phyloP scores from a whole-genome alignment of 2,113 vertebrate species.

The Puma concolor region DNA sequence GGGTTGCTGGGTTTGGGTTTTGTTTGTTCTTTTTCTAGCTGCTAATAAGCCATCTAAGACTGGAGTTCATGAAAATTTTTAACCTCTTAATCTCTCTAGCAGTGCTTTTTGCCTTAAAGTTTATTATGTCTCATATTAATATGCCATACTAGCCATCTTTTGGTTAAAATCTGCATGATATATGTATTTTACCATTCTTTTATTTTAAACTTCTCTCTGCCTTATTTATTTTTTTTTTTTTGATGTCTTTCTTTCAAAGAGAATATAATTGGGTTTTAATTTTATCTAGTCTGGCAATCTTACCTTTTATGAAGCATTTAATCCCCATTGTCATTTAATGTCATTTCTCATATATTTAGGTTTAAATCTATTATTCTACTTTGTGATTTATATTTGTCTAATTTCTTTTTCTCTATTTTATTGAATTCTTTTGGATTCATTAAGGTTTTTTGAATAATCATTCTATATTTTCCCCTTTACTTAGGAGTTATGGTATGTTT shows the following conservation, averaged over 20 bases:
- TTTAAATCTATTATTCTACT: neutral
- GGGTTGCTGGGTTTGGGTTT: neutral
- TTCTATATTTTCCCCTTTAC: neutral
- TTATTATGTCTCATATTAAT: neutral
- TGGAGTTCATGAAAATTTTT: neutral
- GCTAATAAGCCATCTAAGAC: neutral
- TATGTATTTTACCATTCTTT: neutral
- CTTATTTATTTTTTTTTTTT: neutral
- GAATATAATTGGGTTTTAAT: neutral
- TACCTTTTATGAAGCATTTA: neutral
- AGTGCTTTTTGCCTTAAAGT: neutral
- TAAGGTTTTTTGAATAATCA: neutral
- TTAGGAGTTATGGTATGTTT: neutral
- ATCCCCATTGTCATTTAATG: neutral
- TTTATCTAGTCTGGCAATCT: neutral
- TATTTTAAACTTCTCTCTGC: neutral
- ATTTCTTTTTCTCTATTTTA: neutral
- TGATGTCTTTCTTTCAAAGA: neutral
- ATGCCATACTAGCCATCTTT: neutral
- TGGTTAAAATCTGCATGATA: neutral
- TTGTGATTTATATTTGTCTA: slow-evolving; percentile 1
- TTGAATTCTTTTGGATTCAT: neutral
- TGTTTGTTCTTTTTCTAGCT: neutral
- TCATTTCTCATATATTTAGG: neutral
- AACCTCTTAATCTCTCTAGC: neutral